phyloP scores from a whole-genome alignment of 2,888 invertebrate genomes.

The Cephus sareptanus region DNA sequence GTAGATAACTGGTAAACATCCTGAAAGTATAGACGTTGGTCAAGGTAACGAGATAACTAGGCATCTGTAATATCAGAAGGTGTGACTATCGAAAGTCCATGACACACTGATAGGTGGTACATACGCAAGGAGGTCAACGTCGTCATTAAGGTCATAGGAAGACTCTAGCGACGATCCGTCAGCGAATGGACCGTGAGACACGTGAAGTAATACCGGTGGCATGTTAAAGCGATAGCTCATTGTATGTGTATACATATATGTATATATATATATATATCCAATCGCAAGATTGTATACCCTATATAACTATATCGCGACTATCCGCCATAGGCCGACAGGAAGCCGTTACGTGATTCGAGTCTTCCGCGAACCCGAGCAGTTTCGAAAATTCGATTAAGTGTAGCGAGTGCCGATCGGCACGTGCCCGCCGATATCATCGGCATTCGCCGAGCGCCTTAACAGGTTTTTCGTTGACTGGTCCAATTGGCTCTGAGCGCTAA shows the following conservation, averaged over 20 bases:
- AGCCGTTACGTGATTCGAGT: not conserved
- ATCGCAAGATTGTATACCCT: not conserved
- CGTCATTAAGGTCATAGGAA: not conserved
- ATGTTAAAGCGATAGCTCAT: not conserved
- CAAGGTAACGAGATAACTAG: slow-evolving; percentile 38
- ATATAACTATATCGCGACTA: not conserved
- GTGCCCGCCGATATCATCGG: not conserved
- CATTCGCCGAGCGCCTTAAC: slow-evolving; percentile 17
- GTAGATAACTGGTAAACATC: not conserved
- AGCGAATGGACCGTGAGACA: not conserved
- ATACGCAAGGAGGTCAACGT: not conserved
- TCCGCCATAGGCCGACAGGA: not conserved
- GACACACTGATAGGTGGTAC: not conserved
- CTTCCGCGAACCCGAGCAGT: not conserved
- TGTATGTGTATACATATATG: not conserved
- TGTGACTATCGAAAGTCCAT: not conserved
- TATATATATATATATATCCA: not conserved
- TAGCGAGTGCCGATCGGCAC: slow-evolving; percentile 2
- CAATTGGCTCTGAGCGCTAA: not conserved
- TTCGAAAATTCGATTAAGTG: not conserved
- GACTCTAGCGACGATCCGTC: not conserved
- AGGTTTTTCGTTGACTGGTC: not conserved
- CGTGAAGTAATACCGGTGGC: not conserved
- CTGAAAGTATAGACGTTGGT: slow-evolving; percentile 43
- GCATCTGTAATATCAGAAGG: not conserved